A percentile compares a stretch with the other conserved stretches of the same genome.
Conservation (phyloP, 2,888 invertebrate genomes). For the Hydrotaea cyrtoneurina region DNA sequence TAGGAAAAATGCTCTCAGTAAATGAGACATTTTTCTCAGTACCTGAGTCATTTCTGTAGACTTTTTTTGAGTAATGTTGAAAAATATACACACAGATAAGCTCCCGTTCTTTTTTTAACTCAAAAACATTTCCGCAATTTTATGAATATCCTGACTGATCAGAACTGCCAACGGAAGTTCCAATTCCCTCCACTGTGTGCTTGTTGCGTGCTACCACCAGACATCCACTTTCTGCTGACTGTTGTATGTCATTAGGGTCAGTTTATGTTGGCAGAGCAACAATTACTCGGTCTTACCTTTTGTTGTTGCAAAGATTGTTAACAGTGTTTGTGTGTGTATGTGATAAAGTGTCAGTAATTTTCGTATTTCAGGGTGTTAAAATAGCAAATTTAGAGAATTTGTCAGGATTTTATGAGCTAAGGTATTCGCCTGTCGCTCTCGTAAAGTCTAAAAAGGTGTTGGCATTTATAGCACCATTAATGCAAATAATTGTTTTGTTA, state of each 20-base stretch:
- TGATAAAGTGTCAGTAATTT: conserved; percentile 50
- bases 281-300: conserved; percentile 39
- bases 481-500: conserved; percentile 38
- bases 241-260: conserved; percentile 55
- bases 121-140: too few species aligned
- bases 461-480: conserved; percentile 51
- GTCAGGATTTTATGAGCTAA: conserved; percentile 57
- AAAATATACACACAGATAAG: too few species aligned
- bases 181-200: neutral
- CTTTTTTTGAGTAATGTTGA: too few species aligned
- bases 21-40: too few species aligned
- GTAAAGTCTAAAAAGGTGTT: conserved; percentile 39
- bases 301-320: conserved; percentile 23
- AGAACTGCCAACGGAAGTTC: too few species aligned
- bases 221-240: neutral
- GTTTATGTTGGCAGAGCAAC: conserved; percentile 42
- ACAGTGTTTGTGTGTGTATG: neutral
- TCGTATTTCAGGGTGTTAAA: conserved; percentile 54
- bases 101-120: too few species aligned
- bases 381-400: conserved; percentile 57
- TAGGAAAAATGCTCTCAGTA: too few species aligned
- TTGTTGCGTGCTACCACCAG: neutral
- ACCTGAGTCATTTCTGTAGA: too few species aligned
- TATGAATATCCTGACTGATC: too few species aligned
- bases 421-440: neutral